These are phyloP conservation scores for Lycocerus yunnanus DNA, from an alignment of 2,888 invertebrate genomes.

Conservation along the genomic window DNA sequence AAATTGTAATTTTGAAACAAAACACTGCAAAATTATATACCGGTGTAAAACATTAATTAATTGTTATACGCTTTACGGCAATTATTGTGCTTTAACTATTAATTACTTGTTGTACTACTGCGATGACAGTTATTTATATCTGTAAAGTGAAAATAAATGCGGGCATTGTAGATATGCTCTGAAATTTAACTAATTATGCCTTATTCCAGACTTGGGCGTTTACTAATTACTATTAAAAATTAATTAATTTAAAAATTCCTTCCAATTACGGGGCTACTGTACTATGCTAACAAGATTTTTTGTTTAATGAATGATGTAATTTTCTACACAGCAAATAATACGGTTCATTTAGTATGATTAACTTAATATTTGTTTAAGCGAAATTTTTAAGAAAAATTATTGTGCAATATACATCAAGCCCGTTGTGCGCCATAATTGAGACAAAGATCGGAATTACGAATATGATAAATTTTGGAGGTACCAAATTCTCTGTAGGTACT, in stretches of 20 bases:
- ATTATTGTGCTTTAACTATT: conserved; percentile 29
- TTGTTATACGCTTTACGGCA: conserved; percentile 44
- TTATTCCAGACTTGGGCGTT: neutral
- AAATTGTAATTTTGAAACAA: conserved; percentile 40
- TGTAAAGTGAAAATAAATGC: conserved; percentile 24
- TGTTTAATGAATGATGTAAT: neutral
- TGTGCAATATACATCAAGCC: neutral
- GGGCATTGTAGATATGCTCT: neutral
- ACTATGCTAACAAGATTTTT: neutral
- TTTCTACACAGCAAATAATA: neutral
- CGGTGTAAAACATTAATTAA: conserved; percentile 46
- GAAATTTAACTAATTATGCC: neutral
- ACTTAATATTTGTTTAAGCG: neutral
- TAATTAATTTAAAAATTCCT: neutral
- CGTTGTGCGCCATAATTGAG: neutral
- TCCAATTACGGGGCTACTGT: neutral
- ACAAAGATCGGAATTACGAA: neutral
- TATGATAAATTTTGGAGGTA: no score
- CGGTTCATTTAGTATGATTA: neutral
- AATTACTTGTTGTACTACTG: conserved; percentile 27
- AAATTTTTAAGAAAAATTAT: neutral
- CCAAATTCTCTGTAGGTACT: no score
- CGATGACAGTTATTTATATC: conserved; percentile 32
- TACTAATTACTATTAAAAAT: neutral
- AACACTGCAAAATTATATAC: conserved; percentile 40